Evolutionary conservation across 2,888 invertebrate species (phyloP).

Genomic region (Drosophila mimetica): DNA sequence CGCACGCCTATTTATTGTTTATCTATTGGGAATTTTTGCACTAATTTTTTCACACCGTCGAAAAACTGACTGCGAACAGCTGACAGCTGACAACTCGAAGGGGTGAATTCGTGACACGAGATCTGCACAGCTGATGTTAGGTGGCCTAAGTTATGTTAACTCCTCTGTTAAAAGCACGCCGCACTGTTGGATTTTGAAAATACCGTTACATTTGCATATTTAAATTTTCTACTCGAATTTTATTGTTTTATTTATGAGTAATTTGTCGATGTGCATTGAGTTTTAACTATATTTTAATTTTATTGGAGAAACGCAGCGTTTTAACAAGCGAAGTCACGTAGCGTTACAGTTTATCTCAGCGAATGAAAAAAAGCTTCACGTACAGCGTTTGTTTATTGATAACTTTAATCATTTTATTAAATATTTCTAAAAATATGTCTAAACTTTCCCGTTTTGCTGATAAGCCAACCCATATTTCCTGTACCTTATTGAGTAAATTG

Average conservation of each 20-base stretch:
- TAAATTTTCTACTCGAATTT: background rate
- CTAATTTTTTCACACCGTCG: constrained; percentile 25
- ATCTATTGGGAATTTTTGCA: constrained; percentile 24
- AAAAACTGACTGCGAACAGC: constrained; percentile 27
- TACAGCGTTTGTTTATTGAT: background rate
- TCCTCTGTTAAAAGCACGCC: background rate
- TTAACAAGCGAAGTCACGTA: no score
- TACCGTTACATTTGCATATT: background rate
- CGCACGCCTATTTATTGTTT: constrained; percentile 34
- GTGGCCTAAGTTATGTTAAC: background rate
- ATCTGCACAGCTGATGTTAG: constrained; percentile 9
- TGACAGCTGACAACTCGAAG: constrained; percentile 26
- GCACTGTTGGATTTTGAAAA: background rate
- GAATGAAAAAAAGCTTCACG: background rate
- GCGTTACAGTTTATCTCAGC: no score
- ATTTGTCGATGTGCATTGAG: background rate
- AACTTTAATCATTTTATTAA: background rate
- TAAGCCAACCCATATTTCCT: background rate
- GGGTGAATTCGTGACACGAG: constrained; percentile 7
- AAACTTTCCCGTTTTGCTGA: no score
- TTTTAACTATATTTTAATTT: background rate
- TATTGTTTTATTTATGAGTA: background rate
- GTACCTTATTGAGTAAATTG: no score
- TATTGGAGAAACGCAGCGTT: no score
- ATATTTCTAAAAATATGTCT: background rate